Evolutionary conservation across 1,140 invertebrate species (phyloP).

Genomic region (Dendroctonus ponderosae): DNA sequence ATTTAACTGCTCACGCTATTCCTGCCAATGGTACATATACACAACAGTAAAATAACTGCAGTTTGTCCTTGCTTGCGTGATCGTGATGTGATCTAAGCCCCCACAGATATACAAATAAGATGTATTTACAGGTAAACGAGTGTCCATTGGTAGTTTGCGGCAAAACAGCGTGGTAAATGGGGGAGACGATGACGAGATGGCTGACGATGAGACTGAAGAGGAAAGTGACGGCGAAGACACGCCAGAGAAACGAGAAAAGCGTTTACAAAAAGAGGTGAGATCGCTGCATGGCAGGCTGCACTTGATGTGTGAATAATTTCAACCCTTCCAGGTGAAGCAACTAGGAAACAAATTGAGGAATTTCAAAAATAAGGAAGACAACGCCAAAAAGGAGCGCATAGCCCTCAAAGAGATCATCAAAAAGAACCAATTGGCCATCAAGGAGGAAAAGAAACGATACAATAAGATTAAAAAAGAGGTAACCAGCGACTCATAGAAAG

Average conservation of each 20-base stretch:
- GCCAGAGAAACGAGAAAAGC: conserved; percentile 64
- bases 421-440: conserved; percentile 72
- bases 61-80: too few relatives aligned
- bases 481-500: conserved; percentile 7
- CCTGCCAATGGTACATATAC: too few relatives aligned
- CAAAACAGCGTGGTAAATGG: conserved; percentile 37
- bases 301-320: not conserved
- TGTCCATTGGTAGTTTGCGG: conserved; percentile 34
- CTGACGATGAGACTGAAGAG: conserved; percentile 51
- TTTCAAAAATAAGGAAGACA: conserved; percentile 73
- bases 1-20: conserved; percentile 10
- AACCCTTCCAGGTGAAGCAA: conserved; percentile 55
- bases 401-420: conserved; percentile 76
- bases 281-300: not conserved
- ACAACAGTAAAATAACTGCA: too few relatives aligned
- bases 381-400: conserved; percentile 74
- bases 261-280: conserved; percentile 60
- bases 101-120: too few relatives aligned
- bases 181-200: conserved; percentile 31
- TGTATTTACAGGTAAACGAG: conserved; percentile 36
- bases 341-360: conserved; percentile 74
- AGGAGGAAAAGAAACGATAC: conserved; percentile 73
- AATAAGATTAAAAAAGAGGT: conserved; percentile 80
- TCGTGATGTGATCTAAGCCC: too few relatives aligned
- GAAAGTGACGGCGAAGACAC: conserved; percentile 71